Conservation (phyloP, 2,797 vertebrate genomes). For the Hybognathus amarus region DNA sequence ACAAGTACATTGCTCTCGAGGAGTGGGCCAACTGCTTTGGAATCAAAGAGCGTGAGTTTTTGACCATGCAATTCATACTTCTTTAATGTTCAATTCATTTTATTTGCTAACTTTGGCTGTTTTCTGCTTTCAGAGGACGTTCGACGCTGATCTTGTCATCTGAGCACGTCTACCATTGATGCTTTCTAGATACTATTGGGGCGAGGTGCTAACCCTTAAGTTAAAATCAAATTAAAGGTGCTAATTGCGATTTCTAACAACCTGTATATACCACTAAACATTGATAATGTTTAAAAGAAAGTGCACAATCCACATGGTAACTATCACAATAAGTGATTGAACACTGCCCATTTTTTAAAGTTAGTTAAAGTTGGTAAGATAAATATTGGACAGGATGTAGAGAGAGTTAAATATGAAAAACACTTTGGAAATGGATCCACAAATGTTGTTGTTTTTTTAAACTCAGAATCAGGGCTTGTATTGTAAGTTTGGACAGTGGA, state of each 20-base stretch:
- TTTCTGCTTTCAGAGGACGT: constrained; percentile 91
- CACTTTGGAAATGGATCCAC: constrained; percentile 54
- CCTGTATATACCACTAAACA: constrained; percentile 83
- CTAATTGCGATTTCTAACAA: constrained; percentile 81
- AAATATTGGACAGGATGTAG: constrained; percentile 59
- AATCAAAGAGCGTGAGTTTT: constrained; percentile 90
- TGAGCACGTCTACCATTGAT: constrained; percentile 73
- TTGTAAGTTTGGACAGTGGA: constrained; percentile 66
- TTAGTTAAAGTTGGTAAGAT: constrained; percentile 48
- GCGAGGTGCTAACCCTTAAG: constrained; percentile 91
- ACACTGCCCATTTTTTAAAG: constrained; percentile 62
- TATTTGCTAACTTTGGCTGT: constrained; percentile 29
- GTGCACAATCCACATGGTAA: constrained; percentile 74
- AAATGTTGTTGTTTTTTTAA: constrained; percentile 56
- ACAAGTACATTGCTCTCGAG: constrained; percentile 97
- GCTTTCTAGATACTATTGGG: constrained; percentile 77
- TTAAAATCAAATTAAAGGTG: constrained; percentile 89
- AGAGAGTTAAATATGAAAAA: constrained; percentile 69
- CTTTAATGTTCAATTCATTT: not conserved
- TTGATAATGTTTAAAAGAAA: constrained; percentile 61
- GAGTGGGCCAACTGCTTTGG: constrained; percentile 98
- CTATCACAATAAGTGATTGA: constrained; percentile 57
- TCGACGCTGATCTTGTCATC: constrained; percentile 94
- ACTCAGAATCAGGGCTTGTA: constrained; percentile 68
- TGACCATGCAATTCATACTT: not conserved